These are phyloP conservation scores for Ophioninae sp. DNA, from an alignment of 2,888 invertebrate species.

Conservation along the genomic window DNA sequence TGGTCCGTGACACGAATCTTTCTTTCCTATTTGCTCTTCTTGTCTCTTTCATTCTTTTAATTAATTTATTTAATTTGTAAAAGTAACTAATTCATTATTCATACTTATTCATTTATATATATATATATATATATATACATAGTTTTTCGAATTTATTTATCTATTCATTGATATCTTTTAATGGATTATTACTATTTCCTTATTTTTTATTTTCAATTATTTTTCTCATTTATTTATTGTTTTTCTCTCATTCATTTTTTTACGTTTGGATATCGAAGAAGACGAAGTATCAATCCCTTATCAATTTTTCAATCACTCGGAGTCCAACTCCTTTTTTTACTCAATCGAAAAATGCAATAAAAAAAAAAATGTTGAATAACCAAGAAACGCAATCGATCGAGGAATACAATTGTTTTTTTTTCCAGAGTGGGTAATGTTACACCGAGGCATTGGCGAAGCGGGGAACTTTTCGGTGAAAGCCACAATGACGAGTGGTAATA, in stretches of 20 bases:
- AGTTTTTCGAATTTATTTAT: neutral
- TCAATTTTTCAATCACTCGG: neutral
- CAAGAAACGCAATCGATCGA: neutral
- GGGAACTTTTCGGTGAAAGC: slow-evolving; percentile 76
- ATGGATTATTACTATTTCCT: too few species aligned
- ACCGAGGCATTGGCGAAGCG: slow-evolving; percentile 16
- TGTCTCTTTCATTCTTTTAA: too few species aligned
- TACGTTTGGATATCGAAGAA: neutral
- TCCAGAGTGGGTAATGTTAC: slow-evolving; percentile 24
- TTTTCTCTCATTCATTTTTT: neutral
- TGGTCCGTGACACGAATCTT: too few species aligned
- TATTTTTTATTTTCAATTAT: neutral
- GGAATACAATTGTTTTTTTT: slow-evolving; percentile 52
- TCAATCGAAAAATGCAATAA: neutral
- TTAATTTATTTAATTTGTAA: too few species aligned
- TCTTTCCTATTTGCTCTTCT: too few species aligned
- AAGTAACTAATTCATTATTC: too few species aligned
- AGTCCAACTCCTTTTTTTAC: neutral
- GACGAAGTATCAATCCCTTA: neutral
- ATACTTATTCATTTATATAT: too few species aligned
- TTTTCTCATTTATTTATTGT: neutral
- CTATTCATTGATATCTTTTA: neutral
- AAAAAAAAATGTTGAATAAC: neutral
- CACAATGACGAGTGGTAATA: slow-evolving; percentile 33
- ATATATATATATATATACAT: neutral